Evolutionary conservation across 2,888 invertebrate species (phyloP).

Genomic region (Tiliacea citrago): DNA sequence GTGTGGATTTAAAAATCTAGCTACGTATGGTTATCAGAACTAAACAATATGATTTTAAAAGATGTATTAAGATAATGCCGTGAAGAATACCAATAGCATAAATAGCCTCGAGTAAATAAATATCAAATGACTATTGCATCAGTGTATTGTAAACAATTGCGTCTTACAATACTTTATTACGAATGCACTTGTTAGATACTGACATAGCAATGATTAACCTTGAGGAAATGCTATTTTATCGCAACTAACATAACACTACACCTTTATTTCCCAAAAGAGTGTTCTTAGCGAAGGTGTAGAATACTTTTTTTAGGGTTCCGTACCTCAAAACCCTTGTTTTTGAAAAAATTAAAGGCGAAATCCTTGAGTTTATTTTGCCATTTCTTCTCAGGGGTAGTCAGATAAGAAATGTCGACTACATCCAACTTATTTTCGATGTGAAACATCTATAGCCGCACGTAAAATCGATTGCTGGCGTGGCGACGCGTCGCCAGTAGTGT

Average conservation of each 20-base stretch:
- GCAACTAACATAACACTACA: neutral
- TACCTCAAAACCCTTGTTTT: too few species aligned
- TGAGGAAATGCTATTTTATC: slow-evolving; percentile 1
- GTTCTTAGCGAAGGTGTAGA: neutral
- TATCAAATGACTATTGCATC: slow-evolving; percentile 21
- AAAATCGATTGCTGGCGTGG: too few species aligned
- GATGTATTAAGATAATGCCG: slow-evolving; percentile 1
- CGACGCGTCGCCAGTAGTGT: too few species aligned
- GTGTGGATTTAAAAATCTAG: neutral
- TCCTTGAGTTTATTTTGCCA: too few species aligned
- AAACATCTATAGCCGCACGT: too few species aligned
- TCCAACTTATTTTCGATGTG: too few species aligned
- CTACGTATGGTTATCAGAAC: neutral
- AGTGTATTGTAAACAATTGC: slow-evolving; percentile 12
- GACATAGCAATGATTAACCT: slow-evolving; percentile 7
- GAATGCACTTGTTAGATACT: slow-evolving; percentile 34
- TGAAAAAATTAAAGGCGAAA: too few species aligned
- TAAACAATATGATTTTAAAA: neutral
- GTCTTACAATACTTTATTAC: slow-evolving; percentile 25
- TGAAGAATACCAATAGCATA: slow-evolving; percentile 36
- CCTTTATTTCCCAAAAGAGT: neutral
- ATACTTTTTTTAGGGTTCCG: too few species aligned
- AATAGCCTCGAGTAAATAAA: slow-evolving; percentile 8
- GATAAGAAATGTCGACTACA: too few species aligned
- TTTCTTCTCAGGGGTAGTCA: too few species aligned